Percentiles rank a stretch among this genome's conserved stretches.
Evolutionary conservation across 1,140 invertebrate species (phyloP).

Genomic region (Rhopalosiphum padi): DNA sequence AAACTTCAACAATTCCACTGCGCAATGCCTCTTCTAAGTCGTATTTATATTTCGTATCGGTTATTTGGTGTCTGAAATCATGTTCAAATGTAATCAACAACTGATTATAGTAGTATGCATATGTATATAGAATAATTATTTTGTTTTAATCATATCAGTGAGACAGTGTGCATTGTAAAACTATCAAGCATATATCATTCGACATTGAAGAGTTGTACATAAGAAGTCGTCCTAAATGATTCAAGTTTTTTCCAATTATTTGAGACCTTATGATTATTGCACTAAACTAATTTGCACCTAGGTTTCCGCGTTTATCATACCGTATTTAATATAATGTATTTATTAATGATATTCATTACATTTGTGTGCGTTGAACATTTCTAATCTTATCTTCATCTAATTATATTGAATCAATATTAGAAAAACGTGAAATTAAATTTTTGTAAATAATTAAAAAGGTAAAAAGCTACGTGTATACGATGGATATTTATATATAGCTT

Average conservation of each 20-base stretch:
- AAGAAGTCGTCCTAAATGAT: not conserved
- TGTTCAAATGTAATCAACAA: not conserved
- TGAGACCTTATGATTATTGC: no score
- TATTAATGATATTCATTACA: no score
- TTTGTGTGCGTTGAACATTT: no score
- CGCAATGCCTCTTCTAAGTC: not conserved
- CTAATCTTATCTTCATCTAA: no score
- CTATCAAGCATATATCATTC: not conserved
- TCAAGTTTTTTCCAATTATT: not conserved
- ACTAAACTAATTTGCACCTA: no score
- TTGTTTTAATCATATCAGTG: not conserved
- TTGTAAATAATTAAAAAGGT: no score
- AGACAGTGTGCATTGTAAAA: not conserved
- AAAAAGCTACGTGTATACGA: no score
- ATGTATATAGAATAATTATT: not conserved
- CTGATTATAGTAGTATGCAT: not conserved
- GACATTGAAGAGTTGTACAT: not conserved
- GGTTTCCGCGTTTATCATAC: not conserved
- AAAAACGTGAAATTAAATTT: no score
- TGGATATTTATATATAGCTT: no score
- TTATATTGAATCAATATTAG: no score
- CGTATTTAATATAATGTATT: no score
- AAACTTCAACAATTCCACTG: not conserved
- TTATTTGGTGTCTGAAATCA: not conserved
- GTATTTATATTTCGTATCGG: not conserved